A percentile compares a stretch with the other conserved stretches of the same genome.
phyloP scores from a whole-genome alignment of 2,888 invertebrate genomes.

The Myopa testacea region DNA sequence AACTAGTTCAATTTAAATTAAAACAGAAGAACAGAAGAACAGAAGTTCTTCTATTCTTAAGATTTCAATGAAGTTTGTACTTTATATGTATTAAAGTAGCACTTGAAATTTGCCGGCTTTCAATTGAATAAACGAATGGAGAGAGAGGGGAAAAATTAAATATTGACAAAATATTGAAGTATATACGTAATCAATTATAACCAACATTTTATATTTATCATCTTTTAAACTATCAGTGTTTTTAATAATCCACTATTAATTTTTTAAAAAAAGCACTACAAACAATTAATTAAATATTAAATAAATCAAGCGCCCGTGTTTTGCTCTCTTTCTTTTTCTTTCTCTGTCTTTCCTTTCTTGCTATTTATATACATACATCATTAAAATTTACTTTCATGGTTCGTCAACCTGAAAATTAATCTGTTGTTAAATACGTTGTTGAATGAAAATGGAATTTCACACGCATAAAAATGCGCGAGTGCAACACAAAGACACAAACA shows the following conservation, averaged over 20 bases:
- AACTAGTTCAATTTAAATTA: conserved; percentile 17
- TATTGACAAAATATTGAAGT: no score
- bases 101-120: background rate
- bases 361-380: no score
- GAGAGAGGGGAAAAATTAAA: background rate
- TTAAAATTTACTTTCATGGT: conserved; percentile 15
- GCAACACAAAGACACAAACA: background rate
- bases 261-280: no score
- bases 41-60: no score
- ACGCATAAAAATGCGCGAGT: background rate
- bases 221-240: no score
- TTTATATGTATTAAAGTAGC: background rate
- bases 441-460: conserved; percentile 1
- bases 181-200: no score
- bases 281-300: no score
- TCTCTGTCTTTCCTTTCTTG: no score
- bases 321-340: background rate
- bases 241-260: no score
- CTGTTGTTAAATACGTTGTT: background rate
- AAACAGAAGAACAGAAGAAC: background rate
- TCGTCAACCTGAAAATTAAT: conserved; percentile 33
- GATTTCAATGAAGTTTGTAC: no score
- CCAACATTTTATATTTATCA: no score
- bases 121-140: background rate
- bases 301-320: no score